These are phyloP conservation scores for Drosophila atroscutellata DNA, from an alignment of 2,888 invertebrate species.

Conservation along the genomic window DNA sequence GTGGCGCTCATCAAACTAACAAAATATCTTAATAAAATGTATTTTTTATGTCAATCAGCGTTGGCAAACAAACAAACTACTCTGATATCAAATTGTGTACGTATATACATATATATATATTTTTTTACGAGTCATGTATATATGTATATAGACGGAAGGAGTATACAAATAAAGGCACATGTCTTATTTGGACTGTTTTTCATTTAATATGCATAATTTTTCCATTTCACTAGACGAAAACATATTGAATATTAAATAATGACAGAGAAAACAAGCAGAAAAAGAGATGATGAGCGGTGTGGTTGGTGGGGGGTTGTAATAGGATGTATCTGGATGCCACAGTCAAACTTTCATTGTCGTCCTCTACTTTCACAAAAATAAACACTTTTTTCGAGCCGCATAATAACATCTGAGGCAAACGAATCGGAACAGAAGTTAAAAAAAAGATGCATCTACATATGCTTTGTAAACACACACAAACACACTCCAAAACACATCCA, in stretches of 20 bases:
- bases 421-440: constrained; percentile 75
- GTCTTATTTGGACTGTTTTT: constrained; percentile 49
- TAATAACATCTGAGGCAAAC: constrained; percentile 78
- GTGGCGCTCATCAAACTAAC: constrained; percentile 69
- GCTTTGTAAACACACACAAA: constrained; percentile 27
- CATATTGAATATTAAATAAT: constrained; percentile 81
- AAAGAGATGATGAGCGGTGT: neutral
- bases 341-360: constrained; percentile 41
- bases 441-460: constrained; percentile 58
- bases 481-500: constrained; percentile 15
- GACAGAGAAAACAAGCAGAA: constrained; percentile 25
- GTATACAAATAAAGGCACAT: constrained; percentile 53
- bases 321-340: neutral
- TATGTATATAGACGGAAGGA: constrained; percentile 4
- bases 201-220: constrained; percentile 81
- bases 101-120: constrained; percentile 8
- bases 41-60: constrained; percentile 75
- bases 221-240: constrained; percentile 74
- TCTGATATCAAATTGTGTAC: constrained; percentile 32
- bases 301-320: neutral
- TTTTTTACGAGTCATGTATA: constrained; percentile 9
- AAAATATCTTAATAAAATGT: constrained; percentile 71
- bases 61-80: constrained; percentile 52
- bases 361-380: constrained; percentile 42
- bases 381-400: constrained; percentile 58